These are phyloP conservation scores for Apocheima hispidaria DNA, from an alignment of 2,888 invertebrate genomes.

Conservation along the genomic window DNA sequence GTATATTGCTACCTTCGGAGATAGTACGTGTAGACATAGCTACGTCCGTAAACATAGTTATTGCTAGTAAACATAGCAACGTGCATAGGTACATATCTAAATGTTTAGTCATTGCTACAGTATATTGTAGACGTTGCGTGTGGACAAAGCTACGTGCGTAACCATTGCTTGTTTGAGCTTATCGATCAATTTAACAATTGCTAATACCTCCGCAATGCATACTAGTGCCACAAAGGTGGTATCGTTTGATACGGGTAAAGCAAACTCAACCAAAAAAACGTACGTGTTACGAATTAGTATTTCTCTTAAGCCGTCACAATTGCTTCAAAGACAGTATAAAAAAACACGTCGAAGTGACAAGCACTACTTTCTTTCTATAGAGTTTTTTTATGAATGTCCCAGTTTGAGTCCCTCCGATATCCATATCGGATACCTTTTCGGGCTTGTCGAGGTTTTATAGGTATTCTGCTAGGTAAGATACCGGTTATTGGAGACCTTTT, in stretches of 20 bases:
- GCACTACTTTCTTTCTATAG: slow-evolving; percentile 5
- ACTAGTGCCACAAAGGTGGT: not conserved
- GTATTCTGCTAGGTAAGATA: slow-evolving; percentile 16
- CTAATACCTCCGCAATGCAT: not conserved
- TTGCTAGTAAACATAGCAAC: too few relatives aligned
- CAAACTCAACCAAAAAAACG: too few relatives aligned
- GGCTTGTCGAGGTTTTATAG: slow-evolving; percentile 20
- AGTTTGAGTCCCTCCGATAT: slow-evolving; percentile 15
- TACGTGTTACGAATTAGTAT: too few relatives aligned
- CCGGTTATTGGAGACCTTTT: slow-evolving; percentile 21
- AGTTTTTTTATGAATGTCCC: slow-evolving; percentile 14
- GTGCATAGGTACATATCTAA: too few relatives aligned
- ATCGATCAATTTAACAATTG: too few relatives aligned
- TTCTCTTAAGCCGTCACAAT: not conserved
- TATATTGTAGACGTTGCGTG: too few relatives aligned
- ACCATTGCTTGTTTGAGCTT: too few relatives aligned
- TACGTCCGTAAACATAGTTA: too few relatives aligned
- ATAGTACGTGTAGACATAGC: too few relatives aligned
- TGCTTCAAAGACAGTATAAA: not conserved
- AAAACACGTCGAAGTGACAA: slow-evolving; percentile 13
- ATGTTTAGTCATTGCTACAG: too few relatives aligned
- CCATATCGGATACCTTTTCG: slow-evolving; percentile 19
- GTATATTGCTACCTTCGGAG: too few relatives aligned
- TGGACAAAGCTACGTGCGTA: too few relatives aligned
- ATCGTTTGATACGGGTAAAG: not conserved